These are phyloP conservation scores for Lasioglossum villosulum DNA, from an alignment of 2,888 invertebrate genomes.

Conservation along the genomic window DNA sequence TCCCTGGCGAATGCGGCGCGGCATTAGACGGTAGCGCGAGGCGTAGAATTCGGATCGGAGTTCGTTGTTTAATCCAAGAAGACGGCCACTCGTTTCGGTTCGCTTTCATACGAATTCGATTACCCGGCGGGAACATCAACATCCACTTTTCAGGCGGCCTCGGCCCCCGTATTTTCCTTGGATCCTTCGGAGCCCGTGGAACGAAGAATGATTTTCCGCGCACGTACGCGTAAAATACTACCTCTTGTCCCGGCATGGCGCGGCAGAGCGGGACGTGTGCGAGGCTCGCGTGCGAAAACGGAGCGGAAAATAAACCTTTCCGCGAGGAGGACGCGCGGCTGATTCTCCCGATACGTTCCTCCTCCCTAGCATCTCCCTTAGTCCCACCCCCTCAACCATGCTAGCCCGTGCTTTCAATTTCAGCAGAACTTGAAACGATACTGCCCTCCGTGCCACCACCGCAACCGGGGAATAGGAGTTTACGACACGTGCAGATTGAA, in stretches of 20 bases:
- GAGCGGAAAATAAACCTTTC: slow-evolving; percentile 48
- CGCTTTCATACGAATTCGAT: slow-evolving; percentile 43
- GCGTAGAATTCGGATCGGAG: not conserved
- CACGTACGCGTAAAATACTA: slow-evolving; percentile 56
- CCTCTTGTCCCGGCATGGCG: slow-evolving; percentile 35
- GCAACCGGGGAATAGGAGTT: slow-evolving; percentile 44
- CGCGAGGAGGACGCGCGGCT: slow-evolving; percentile 35
- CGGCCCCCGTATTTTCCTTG: not conserved
- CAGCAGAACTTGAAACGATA: slow-evolving; percentile 59
- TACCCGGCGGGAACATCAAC: slow-evolving; percentile 25
- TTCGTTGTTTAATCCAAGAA: slow-evolving; percentile 9
- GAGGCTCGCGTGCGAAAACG: slow-evolving; percentile 39
- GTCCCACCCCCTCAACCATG: not conserved
- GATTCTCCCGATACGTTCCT: slow-evolving; percentile 56
- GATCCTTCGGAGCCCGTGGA: not conserved
- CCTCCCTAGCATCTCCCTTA: not conserved
- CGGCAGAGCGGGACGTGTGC: slow-evolving; percentile 32
- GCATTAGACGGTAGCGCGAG: not conserved
- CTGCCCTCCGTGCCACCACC: slow-evolving; percentile 9
- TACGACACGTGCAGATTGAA: slow-evolving; percentile 57
- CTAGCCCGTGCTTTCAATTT: slow-evolving; percentile 57
- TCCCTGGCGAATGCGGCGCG: not conserved
- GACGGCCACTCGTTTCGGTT: slow-evolving; percentile 18
- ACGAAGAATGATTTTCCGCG: slow-evolving; percentile 49
- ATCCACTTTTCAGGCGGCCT: slow-evolving; percentile 12